phyloP scores from a whole-genome alignment of 2,113 vertebrate species.

The Nothobranchius furzeri region DNA sequence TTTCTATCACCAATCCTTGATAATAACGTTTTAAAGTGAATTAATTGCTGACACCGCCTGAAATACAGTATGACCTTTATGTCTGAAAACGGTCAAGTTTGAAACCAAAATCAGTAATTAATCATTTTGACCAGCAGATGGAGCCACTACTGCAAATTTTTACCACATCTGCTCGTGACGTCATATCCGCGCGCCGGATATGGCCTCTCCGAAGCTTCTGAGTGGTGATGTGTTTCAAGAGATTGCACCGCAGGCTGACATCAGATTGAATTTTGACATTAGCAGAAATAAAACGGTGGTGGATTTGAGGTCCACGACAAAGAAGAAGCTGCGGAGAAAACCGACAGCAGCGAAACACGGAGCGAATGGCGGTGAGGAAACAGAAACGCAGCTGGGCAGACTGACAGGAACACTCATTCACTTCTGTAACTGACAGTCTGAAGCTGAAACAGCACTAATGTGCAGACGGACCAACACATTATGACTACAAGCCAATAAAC shows the following conservation, averaged over 20 bases:
- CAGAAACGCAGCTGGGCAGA: not conserved
- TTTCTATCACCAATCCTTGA: too few relatives aligned
- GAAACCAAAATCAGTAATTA: too few relatives aligned
- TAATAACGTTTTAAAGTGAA: too few relatives aligned
- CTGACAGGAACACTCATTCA: too few relatives aligned
- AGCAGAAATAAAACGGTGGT: not conserved
- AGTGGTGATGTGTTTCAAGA: constrained; percentile 73
- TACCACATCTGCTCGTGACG: constrained; percentile 20
- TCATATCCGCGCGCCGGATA: constrained; percentile 57
- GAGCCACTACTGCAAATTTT: not conserved
- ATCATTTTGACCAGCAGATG: not conserved
- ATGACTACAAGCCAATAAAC: too few relatives aligned
- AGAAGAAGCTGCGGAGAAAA: constrained; percentile 32
- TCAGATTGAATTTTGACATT: not conserved
- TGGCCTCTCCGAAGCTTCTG: not conserved
- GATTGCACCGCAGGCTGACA: not conserved
- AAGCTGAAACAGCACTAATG: not conserved
- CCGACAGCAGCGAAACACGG: constrained; percentile 18
- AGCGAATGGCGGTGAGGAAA: constrained; percentile 70
- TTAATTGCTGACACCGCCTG: too few relatives aligned
- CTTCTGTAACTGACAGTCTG: not conserved
- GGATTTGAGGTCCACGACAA: constrained; percentile 32
- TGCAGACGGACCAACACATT: too few relatives aligned
- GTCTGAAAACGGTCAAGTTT: too few relatives aligned
- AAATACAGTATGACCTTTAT: too few relatives aligned